Conservation (phyloP, 2,888 invertebrate species). For the Crossocerus cetratus region DNA sequence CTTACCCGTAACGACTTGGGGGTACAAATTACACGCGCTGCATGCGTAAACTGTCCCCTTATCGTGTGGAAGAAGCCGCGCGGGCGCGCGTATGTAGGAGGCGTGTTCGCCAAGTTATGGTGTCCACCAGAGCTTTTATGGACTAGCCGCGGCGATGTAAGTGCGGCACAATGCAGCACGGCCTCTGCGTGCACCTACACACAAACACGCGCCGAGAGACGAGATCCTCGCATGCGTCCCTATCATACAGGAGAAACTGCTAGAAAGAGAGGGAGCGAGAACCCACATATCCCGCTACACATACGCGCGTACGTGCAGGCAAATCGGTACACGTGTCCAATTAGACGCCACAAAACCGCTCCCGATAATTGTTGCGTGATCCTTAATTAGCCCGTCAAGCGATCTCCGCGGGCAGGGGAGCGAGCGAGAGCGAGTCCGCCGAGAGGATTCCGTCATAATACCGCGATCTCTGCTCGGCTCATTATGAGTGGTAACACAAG, state of each 20-base stretch:
- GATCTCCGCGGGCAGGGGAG: background rate
- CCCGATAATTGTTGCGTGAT: constrained; percentile 37
- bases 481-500: no score
- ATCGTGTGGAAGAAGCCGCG: constrained; percentile 50
- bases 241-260: no score
- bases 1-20: constrained; percentile 7
- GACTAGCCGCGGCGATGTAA: constrained; percentile 28
- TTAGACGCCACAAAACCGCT: constrained; percentile 66
- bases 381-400: constrained; percentile 18
- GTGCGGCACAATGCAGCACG: constrained; percentile 1
- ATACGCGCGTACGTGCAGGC: constrained; percentile 42
- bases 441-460: no score
- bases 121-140: constrained; percentile 59
- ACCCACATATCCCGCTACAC: constrained; percentile 1
- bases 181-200: background rate
- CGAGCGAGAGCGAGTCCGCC: no score
- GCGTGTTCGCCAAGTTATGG: constrained; percentile 58
- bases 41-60: constrained; percentile 36
- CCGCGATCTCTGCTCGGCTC: no score
- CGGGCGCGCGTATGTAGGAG: constrained; percentile 54
- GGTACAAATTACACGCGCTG: background rate
- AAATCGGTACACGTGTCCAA: constrained; percentile 70
- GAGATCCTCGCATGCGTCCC: no score
- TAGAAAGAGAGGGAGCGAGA: background rate
- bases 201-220: background rate